These are phyloP conservation scores for Leptinotarsa lineolata DNA, from an alignment of 1,140 invertebrate genomes.

Conservation along the genomic window DNA sequence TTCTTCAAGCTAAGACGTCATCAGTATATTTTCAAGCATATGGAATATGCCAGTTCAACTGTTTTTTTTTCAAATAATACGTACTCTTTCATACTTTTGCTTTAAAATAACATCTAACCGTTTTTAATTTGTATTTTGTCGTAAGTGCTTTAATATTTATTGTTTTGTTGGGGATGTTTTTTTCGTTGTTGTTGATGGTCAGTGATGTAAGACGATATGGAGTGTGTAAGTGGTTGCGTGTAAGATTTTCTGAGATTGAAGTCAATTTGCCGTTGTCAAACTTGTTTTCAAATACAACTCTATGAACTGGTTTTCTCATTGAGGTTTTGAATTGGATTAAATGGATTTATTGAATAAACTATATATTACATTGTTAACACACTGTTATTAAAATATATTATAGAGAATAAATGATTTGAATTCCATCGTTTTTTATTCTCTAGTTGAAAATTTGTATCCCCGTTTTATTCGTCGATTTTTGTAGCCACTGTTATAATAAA, in stretches of 20 bases:
- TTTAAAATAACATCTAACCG: neutral
- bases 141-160: constrained; percentile 31
- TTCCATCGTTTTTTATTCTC: neutral
- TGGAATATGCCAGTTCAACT: no score
- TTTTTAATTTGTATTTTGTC: constrained; percentile 24
- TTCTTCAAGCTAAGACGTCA: no score
- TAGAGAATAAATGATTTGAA: constrained; percentile 28
- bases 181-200: constrained; percentile 31
- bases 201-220: constrained; percentile 26
- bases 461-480: no score
- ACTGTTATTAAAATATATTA: constrained; percentile 31
- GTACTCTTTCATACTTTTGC: no score
- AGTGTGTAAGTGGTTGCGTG: constrained; percentile 13
- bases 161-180: constrained; percentile 38
- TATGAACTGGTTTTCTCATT: constrained; percentile 29
- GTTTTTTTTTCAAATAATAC: no score
- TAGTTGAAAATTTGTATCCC: no score
- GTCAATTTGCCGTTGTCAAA: constrained; percentile 38
- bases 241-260: constrained; percentile 32
- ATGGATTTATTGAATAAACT: constrained; percentile 36
- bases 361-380: constrained; percentile 43
- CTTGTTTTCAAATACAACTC: constrained; percentile 22
- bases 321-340: constrained; percentile 31
- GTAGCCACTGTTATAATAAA: no score
- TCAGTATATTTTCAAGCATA: no score